phyloP scores from a whole-genome alignment of 2,113 vertebrate genomes.

The Tenrec ecaudatus region DNA sequence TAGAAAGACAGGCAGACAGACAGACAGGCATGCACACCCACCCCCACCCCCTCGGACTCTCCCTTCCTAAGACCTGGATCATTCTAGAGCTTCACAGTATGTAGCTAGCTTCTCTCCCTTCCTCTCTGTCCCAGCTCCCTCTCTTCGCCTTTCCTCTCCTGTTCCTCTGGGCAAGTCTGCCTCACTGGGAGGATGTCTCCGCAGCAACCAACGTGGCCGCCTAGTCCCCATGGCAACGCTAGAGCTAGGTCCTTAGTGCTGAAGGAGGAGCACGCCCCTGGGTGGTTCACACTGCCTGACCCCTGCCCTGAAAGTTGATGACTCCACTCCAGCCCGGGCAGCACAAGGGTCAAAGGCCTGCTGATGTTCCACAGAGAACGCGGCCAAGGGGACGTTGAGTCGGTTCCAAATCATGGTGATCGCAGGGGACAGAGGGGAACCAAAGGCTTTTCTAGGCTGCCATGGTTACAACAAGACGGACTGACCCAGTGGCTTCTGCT shows the following conservation, averaged over 20 bases:
- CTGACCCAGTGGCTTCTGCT: no score
- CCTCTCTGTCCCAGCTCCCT: background rate
- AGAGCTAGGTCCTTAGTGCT: no score
- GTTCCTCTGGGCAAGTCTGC: no score
- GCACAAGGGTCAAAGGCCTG: background rate
- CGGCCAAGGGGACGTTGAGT: no score
- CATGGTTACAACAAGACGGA: no score
- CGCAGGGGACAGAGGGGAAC: background rate
- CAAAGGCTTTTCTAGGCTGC: background rate
- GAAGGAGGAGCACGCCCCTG: background rate
- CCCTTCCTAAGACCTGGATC: constrained; percentile 32
- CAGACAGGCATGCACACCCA: background rate
- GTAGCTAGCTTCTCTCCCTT: background rate
- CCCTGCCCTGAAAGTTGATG: background rate
- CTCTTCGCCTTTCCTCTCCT: no score
- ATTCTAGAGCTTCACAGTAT: background rate
- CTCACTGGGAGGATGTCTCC: no score
- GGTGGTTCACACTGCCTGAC: background rate
- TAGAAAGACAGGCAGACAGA: no score
- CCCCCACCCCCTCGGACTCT: background rate
- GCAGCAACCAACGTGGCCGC: no score
- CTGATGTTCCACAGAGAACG: no score
- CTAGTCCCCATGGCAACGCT: no score
- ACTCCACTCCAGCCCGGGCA: background rate
- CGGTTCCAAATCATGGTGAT: no score